A percentile compares a stretch with the other conserved stretches of the same genome.
These are phyloP conservation scores for rabbit (Oryctolagus cuniculus) DNA, from an alignment of 2,113 vertebrate species.

Conservation along the genomic window mOryCun1.1 NC_091437.1:52019501-52020000, in stretches of 20 bases:
- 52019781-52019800: background rate
- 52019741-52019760: background rate
- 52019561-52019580: slow-evolving; percentile 87
- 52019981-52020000: background rate
- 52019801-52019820: background rate
- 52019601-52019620: background rate
- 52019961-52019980: slow-evolving; percentile 27
- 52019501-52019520: slow-evolving; percentile 16
- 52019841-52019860: background rate
- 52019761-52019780: background rate
- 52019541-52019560: slow-evolving; percentile 86
- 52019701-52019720: background rate
- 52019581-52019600: background rate
- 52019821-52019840: background rate
- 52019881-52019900: background rate
- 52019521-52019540: background rate
- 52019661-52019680: background rate
- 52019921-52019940: background rate
- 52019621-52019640: background rate
- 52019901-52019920: background rate
- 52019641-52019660: background rate
- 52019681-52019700: background rate
- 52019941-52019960: background rate
- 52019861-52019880: background rate
- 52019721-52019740: background rate